Conservation (phyloP, 1,140 invertebrate species). For the Drosophila nigrodunni region DNA sequence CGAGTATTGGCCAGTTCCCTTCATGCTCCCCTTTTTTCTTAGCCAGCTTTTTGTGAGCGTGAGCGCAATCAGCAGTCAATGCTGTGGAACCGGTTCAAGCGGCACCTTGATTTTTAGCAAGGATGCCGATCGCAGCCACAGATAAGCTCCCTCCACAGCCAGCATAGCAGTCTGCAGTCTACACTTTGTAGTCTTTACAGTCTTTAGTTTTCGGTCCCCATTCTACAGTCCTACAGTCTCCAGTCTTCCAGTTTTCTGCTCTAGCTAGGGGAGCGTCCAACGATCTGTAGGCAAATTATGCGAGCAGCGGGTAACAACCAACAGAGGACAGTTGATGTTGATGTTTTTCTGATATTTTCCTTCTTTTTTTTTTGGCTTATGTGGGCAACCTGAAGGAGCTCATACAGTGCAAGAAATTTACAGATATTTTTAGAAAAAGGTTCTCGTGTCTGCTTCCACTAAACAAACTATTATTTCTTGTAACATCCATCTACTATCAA, state of each 20-base stretch:
- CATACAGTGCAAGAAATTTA: too few species aligned
- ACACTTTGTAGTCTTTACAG: neutral
- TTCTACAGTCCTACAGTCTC: too few species aligned
- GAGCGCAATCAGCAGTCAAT: conserved; percentile 38
- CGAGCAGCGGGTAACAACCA: conserved; percentile 12
- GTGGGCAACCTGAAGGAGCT: neutral
- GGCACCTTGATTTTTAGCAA: conserved; percentile 55
- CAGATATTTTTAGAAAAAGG: too few species aligned
- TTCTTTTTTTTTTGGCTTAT: neutral
- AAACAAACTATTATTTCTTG: too few species aligned
- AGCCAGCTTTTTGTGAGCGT: neutral
- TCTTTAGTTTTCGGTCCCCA: neutral
- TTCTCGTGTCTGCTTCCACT: too few species aligned
- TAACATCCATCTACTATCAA: too few species aligned
- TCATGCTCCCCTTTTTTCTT: too few species aligned
- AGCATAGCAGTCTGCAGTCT: neutral
- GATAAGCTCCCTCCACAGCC: conserved; percentile 24
- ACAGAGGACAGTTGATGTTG: conserved; percentile 25
- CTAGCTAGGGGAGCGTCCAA: neutral
- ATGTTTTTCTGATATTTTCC: neutral
- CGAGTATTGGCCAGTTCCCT: conserved; percentile 41
- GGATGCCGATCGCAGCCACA: conserved; percentile 41
- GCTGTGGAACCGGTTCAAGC: conserved; percentile 47
- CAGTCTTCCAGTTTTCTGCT: neutral
- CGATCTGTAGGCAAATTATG: conserved; percentile 55